A percentile compares a stretch with the other conserved stretches of the same genome.
Evolutionary conservation across 2,888 invertebrate species (phyloP).

Genomic region (Cryptophagus acutangulus): DNA sequence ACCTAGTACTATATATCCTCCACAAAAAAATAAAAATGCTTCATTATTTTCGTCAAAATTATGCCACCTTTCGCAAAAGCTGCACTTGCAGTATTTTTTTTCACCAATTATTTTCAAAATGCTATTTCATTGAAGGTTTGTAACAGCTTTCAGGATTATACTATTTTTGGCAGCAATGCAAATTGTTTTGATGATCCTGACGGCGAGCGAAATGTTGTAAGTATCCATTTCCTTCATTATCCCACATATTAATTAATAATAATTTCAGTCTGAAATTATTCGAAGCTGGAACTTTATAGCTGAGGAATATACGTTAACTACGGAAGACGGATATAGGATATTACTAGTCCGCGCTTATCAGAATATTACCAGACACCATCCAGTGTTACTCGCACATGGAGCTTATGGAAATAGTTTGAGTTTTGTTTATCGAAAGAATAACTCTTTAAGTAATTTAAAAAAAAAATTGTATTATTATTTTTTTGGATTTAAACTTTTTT

Average conservation of each 20-base stretch:
- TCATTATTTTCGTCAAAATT: too few relatives aligned
- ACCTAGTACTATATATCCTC: too few relatives aligned
- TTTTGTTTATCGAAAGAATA: too few relatives aligned
- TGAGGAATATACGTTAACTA: neutral
- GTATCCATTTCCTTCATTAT: conserved; percentile 2
- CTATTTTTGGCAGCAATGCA: neutral
- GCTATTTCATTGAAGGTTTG: conserved; percentile 8
- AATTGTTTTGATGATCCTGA: conserved; percentile 14
- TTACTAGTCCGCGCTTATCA: neutral
- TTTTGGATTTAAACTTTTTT: neutral
- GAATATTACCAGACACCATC: neutral
- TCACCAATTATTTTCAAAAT: too few relatives aligned
- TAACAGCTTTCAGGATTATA: conserved; percentile 9
- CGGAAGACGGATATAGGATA: neutral
- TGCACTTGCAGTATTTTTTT: too few relatives aligned
- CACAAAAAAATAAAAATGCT: too few relatives aligned
- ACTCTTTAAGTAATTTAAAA: neutral
- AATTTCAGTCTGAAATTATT: neutral
- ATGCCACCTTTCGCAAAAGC: too few relatives aligned
- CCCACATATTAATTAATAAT: neutral
- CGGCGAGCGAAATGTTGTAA: conserved; percentile 12
- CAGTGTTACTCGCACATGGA: conserved; percentile 1
- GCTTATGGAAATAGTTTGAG: neutral
- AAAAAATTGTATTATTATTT: conserved; percentile 1
- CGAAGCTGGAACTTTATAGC: neutral